A percentile compares a stretch with the other conserved stretches of the same genome.
Evolutionary conservation across 2,888 invertebrate genomes (phyloP).

Genomic region (Campoplex nolae): DNA sequence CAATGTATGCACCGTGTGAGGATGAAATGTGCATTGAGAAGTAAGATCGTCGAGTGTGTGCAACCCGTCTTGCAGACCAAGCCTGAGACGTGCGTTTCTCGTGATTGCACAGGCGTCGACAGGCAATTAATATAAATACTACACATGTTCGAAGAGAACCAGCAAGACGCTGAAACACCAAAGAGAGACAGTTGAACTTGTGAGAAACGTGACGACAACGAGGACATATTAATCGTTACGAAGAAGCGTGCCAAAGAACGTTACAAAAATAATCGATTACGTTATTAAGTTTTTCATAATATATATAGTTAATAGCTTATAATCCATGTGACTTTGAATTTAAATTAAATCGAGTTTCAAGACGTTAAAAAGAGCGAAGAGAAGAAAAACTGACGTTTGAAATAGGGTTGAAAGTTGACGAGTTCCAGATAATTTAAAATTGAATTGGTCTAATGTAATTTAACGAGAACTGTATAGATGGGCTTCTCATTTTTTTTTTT

Average conservation of each 20-base stretch:
- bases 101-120: constrained; percentile 68
- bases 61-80: constrained; percentile 32
- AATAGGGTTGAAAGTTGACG: too few relatives aligned
- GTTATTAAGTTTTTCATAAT: constrained; percentile 12
- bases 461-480: too few relatives aligned
- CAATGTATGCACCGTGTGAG: constrained; percentile 30
- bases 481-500: too few relatives aligned
- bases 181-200: constrained; percentile 28
- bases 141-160: constrained; percentile 55
- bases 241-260: not conserved
- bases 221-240: constrained; percentile 36
- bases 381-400: too few relatives aligned
- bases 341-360: not conserved
- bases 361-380: too few relatives aligned
- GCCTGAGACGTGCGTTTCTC: constrained; percentile 51
- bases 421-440: too few relatives aligned
- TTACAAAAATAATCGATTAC: constrained; percentile 13
- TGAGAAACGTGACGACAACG: constrained; percentile 39
- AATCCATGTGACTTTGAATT: not conserved
- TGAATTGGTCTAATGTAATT: too few relatives aligned
- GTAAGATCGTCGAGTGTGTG: constrained; percentile 19
- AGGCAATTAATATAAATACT: constrained; percentile 71
- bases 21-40: constrained; percentile 48
- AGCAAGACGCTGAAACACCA: constrained; percentile 22
- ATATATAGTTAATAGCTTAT: not conserved